Evolutionary conservation across 1,140 invertebrate genomes (phyloP).

Genomic region (Drosophila varians): DNA sequence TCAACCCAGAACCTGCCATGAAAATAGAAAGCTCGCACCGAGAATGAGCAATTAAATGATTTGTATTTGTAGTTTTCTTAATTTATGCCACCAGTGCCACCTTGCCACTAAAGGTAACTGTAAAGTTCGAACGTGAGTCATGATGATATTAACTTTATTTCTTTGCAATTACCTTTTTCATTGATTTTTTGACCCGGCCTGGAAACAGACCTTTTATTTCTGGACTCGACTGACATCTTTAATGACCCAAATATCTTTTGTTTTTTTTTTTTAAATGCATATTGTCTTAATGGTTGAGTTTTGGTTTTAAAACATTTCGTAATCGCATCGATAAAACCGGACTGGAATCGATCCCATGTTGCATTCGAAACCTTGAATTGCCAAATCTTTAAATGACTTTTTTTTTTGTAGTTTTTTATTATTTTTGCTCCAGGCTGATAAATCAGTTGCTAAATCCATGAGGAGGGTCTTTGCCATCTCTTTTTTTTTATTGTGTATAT

Average conservation of each 20-base stretch:
- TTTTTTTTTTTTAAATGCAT: not conserved
- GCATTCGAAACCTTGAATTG: slow-evolving; percentile 76
- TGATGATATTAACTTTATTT: slow-evolving; percentile 30
- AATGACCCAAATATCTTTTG: slow-evolving; percentile 27
- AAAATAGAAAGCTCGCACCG: slow-evolving; percentile 64
- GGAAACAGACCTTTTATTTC: slow-evolving; percentile 13
- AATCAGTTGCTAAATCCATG: slow-evolving; percentile 28
- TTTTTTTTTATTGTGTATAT: slow-evolving; percentile 8
- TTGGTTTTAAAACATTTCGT: slow-evolving; percentile 29
- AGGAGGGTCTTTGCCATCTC: slow-evolving; percentile 26
- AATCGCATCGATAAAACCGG: slow-evolving; percentile 50
- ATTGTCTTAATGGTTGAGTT: not conserved
- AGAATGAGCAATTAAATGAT: slow-evolving; percentile 47
- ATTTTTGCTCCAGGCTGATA: slow-evolving; percentile 60
- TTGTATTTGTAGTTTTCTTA: slow-evolving; percentile 38
- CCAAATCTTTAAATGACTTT: slow-evolving; percentile 57
- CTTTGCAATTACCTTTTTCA: slow-evolving; percentile 50
- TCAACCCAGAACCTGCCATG: slow-evolving; percentile 38
- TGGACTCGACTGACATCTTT: slow-evolving; percentile 1
- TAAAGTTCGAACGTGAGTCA: slow-evolving; percentile 10
- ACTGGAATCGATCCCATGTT: slow-evolving; percentile 31
- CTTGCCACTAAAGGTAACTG: slow-evolving; percentile 27
- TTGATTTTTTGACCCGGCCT: slow-evolving; percentile 43
- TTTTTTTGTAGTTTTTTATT: too few relatives aligned
- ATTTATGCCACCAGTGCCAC: slow-evolving; percentile 55